phyloP scores from a whole-genome alignment of 2,888 invertebrate genomes.

The Hydropsyche betteni region DNA sequence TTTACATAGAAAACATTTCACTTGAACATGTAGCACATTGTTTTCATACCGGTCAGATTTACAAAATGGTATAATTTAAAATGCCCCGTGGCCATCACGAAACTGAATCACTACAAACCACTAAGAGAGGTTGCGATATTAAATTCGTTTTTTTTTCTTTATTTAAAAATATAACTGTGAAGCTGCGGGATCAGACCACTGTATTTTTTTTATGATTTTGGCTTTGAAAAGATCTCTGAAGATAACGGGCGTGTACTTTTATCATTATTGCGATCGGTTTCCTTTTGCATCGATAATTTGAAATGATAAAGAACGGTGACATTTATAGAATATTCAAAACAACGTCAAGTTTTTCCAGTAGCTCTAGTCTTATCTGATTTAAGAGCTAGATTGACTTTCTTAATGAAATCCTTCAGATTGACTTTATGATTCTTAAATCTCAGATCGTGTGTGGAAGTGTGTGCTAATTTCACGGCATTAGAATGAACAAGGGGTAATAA shows the following conservation, averaged over 20 bases:
- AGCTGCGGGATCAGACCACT: conserved; percentile 8
- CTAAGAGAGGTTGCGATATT: conserved; percentile 34
- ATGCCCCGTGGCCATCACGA: conserved; percentile 41
- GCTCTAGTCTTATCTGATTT: too few relatives aligned
- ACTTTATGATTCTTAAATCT: too few relatives aligned
- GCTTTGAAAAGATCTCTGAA: neutral
- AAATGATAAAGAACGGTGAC: neutral
- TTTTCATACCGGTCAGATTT: conserved; percentile 38
- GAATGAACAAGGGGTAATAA: conserved; percentile 25
- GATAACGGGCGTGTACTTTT: neutral
- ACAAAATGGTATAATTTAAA: conserved; percentile 41
- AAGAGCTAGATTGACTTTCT: too few relatives aligned
- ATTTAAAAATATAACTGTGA: conserved; percentile 32
- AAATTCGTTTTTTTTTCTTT: conserved; percentile 28
- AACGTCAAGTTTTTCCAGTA: too few relatives aligned
- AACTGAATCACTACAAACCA: conserved; percentile 36
- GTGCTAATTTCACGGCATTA: conserved; percentile 15
- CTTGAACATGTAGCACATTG: conserved; percentile 34
- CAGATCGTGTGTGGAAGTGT: conserved; percentile 2
- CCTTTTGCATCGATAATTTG: conserved; percentile 9
- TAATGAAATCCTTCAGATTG: too few relatives aligned
- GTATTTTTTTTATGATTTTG: neutral
- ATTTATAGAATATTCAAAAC: too few relatives aligned
- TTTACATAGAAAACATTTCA: conserved; percentile 32
- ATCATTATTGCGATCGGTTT: conserved; percentile 7